phyloP scores from a whole-genome alignment of 2,797 vertebrate genomes.

The Fistularia tabacaria region DNA sequence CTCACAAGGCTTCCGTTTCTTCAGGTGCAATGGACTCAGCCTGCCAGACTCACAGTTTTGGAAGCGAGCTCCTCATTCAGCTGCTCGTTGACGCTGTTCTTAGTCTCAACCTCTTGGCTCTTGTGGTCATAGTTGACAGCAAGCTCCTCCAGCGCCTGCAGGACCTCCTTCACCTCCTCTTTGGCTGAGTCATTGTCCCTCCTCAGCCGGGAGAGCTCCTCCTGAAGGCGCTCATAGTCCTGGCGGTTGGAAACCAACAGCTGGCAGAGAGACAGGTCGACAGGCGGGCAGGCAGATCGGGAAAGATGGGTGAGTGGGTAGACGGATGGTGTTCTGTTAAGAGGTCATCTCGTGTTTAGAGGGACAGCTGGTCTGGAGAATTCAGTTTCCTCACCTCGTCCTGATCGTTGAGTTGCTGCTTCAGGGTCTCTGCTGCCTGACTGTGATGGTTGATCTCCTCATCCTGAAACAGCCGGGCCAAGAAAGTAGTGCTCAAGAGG shows the following conservation, averaged over 20 bases:
- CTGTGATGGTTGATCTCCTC: slow-evolving; percentile 97
- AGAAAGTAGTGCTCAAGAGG: background rate
- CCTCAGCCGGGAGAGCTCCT: slow-evolving; percentile 86
- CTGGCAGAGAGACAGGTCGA: slow-evolving; percentile 50
- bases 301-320: background rate
- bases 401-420: slow-evolving; percentile 92
- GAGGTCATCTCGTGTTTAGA: too few species aligned
- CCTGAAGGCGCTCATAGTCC: slow-evolving; percentile 89
- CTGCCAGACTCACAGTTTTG: slow-evolving; percentile 76
- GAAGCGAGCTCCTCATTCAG: slow-evolving; percentile 86
- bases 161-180: slow-evolving; percentile 96
- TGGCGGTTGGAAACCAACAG: slow-evolving; percentile 81
- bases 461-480: slow-evolving; percentile 76
- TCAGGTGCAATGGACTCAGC: too few species aligned
- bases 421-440: slow-evolving; percentile 86
- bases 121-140: slow-evolving; percentile 99
- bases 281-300: background rate
- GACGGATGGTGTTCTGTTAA: too few species aligned
- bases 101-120: slow-evolving; percentile 91
- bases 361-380: background rate
- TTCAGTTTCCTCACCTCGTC: slow-evolving; percentile 82
- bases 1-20: too few species aligned
- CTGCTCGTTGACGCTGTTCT: slow-evolving; percentile 81
- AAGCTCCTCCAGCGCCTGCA: slow-evolving; percentile 94
- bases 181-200: slow-evolving; percentile 87